Percentiles rank a stretch among this genome's conserved stretches.
Evolutionary conservation across 2,113 vertebrate genomes (phyloP).

Genomic region (Nanorana parkeri): DNA sequence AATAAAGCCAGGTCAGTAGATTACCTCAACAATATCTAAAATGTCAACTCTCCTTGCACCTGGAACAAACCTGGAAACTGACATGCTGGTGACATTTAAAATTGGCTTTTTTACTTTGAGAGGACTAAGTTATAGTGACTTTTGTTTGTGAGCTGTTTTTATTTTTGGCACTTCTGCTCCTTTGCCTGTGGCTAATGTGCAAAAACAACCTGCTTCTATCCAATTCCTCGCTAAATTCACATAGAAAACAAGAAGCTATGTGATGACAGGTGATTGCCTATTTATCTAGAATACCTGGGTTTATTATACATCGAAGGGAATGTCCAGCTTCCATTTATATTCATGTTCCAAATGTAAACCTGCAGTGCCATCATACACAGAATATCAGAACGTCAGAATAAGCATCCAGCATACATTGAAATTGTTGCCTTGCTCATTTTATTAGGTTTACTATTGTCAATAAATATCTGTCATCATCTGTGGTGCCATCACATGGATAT

Average conservation of each 20-base stretch:
- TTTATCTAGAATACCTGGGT: too few species aligned
- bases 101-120: conserved; percentile 13
- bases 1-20: not conserved
- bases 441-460: too few species aligned
- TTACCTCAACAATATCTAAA: not conserved
- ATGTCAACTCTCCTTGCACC: conserved; percentile 21
- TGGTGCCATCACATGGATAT: too few species aligned
- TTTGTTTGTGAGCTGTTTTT: conserved; percentile 22
- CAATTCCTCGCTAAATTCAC: conserved; percentile 7
- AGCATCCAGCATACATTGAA: too few species aligned
- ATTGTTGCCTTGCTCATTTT: too few species aligned
- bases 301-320: too few species aligned
- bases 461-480: too few species aligned
- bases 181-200: conserved; percentile 37
- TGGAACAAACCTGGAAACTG: conserved; percentile 18
- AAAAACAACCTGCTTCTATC: conserved; percentile 42
- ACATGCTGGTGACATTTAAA: conserved; percentile 25
- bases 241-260: conserved; percentile 8
- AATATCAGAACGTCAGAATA: too few species aligned
- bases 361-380: too few species aligned
- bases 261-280: not conserved
- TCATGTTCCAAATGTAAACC: too few species aligned
- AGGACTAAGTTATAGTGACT: conserved; percentile 28
- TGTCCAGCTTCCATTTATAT: too few species aligned
- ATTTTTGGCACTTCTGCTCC: conserved; percentile 28